phyloP scores from a whole-genome alignment of 23 tunicate genomes.

The Aplidium turbinatum region DNA sequence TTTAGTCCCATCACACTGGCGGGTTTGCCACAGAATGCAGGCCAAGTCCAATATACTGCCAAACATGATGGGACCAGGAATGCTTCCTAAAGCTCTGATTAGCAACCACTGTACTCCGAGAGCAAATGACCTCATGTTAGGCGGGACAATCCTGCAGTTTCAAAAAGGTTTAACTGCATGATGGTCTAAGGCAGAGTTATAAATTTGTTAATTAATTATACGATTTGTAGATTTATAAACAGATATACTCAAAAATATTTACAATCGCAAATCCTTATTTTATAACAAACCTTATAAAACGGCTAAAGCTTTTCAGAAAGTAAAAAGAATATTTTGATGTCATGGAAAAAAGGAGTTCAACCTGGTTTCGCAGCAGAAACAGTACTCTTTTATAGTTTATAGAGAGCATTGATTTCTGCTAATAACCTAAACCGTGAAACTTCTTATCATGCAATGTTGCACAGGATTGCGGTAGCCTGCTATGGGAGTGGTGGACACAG shows the following conservation, averaged over 20 bases:
- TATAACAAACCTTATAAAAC: neutral
- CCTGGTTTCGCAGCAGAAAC: too few species aligned
- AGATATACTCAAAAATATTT: neutral
- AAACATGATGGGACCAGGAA: slow-evolving; percentile 74
- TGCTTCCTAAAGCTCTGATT: slow-evolving; percentile 71
- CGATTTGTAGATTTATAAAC: neutral
- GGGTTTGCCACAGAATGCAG: slow-evolving; percentile 68
- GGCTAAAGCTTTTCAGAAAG: too few species aligned
- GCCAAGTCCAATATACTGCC: slow-evolving; percentile 63
- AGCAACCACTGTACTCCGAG: slow-evolving; percentile 82
- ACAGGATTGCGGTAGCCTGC: too few species aligned
- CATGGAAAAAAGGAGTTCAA: too few species aligned
- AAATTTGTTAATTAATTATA: neutral
- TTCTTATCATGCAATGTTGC: too few species aligned
- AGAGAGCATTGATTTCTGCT: too few species aligned
- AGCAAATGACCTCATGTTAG: slow-evolving; percentile 72
- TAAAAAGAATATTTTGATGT: too few species aligned
- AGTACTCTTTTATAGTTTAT: too few species aligned
- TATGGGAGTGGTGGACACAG: too few species aligned
- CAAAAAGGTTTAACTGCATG: neutral
- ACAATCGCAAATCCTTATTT: neutral
- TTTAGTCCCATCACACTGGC: slow-evolving; percentile 47
- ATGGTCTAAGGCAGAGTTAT: too few species aligned
- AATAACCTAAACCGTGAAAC: too few species aligned
- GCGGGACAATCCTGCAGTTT: slow-evolving; percentile 26